Conservation (phyloP, 1,140 invertebrate genomes). For the Psix sp. region DNA sequence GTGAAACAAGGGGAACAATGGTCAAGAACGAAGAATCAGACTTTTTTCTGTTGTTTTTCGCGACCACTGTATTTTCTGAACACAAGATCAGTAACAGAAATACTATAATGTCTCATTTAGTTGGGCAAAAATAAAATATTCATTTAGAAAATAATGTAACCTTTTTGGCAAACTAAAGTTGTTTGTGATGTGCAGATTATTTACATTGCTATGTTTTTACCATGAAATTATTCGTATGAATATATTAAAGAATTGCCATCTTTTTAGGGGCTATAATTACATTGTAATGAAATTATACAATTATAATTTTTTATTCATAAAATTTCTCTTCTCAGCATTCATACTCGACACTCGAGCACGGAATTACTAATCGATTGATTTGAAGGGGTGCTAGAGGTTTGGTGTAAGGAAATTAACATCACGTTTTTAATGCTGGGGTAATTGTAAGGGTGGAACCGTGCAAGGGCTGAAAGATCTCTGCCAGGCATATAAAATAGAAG, state of each 20-base stretch:
- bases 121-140: too few species aligned
- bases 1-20: conserved; percentile 70
- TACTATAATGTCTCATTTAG: too few species aligned
- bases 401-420: conserved; percentile 75
- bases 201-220: too few species aligned
- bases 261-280: too few species aligned
- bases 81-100: too few species aligned
- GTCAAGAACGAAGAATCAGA: conserved; percentile 71
- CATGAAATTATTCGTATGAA: too few species aligned
- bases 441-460: conserved; percentile 77
- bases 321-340: conserved; percentile 47
- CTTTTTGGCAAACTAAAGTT: too few species aligned
- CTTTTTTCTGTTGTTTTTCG: conserved; percentile 61
- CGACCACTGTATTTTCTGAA: conserved; percentile 49
- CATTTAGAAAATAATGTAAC: too few species aligned
- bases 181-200: too few species aligned
- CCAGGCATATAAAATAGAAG: conserved; percentile 66
- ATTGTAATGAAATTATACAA: conserved; percentile 3
- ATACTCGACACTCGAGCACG: conserved; percentile 63
- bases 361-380: conserved; percentile 76
- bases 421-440: conserved; percentile 76
- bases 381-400: conserved; percentile 66
- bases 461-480: conserved; percentile 66
- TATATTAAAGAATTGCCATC: too few species aligned
- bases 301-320: conserved; percentile 44